Evolutionary conservation across 2,113 vertebrate genomes (phyloP), one percentile per base, ranked within the genome.

Genomic region (Pardalotus punctatus): DNA sequence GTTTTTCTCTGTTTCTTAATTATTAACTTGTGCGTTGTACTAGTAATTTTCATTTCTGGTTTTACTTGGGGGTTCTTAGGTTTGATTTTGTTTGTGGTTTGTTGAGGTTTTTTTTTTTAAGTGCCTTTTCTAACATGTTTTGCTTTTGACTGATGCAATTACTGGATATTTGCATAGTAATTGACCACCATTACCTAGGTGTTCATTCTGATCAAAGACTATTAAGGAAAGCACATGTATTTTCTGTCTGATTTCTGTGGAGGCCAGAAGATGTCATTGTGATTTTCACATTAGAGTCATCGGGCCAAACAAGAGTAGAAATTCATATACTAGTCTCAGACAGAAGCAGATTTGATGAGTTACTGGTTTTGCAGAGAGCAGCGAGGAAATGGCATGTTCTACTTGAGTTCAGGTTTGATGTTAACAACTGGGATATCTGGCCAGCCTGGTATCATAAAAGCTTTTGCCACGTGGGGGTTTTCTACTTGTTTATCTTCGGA

Each of bases 141-240:
- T 84, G n/a, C 28, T 95, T 97, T 96, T 94, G 72, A 81, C 86
- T 74, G 83, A 20, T 94, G 72, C 77, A 78, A 76, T 97, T 97
- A 93, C 51, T 47, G 47, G n/a, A 45, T 73, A 94, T 97, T 97
- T 97, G 93, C 86, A 73, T 87, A 91, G 65, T 93, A 89, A 94
- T 95, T 95, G 77, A 85, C 69, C 42, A 69, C n/a, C 35, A n/a
- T 96, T 96, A 97, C 58, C 4, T 6, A 73, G 74, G 47, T 60
- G 29, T 83, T 81, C 81, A 69, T 74, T 93, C 58, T 84, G 61
- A 76, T 96, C 69, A 33, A 80, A 57, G 61, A 83, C 4, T 47
- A 65, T 48, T 77, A 93, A 74, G 81, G 61, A 54, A 91, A 77
- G 35, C 11, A 33, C 48, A 29, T 65, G 51, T 73, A 70, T 73